Conservation (phyloP, 2,113 vertebrate genomes). For the Microcebus tavaratra region DNA sequence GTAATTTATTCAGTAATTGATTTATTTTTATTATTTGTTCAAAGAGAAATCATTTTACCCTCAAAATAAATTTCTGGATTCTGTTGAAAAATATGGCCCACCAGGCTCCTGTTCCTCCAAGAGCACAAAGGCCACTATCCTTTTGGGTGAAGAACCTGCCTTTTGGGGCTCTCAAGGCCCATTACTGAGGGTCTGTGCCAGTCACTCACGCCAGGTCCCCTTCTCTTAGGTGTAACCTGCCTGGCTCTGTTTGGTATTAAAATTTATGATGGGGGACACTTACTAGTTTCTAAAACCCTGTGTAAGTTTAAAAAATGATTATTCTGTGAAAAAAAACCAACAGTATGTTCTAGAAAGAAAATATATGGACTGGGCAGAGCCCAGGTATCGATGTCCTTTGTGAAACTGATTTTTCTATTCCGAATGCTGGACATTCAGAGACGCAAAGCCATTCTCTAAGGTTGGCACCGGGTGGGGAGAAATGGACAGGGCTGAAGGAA, state of each 20-base stretch:
- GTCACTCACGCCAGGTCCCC: background rate
- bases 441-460: background rate
- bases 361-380: background rate
- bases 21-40: background rate
- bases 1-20: background rate
- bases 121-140: fast-evolving
- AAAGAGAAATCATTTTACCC: background rate
- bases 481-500: background rate
- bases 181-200: background rate
- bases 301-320: background rate
- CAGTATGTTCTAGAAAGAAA: background rate
- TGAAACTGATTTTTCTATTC: background rate
- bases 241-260: background rate
- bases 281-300: background rate
- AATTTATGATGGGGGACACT: background rate
- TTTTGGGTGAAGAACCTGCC: background rate
- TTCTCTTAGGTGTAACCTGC: background rate
- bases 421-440: background rate
- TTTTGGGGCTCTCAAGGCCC: background rate
- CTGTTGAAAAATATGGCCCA: background rate
- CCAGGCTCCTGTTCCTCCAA: too few relatives aligned
- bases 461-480: background rate
- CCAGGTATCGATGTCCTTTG: background rate
- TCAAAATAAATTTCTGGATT: background rate
- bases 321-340: background rate